Percentiles rank a stretch among this genome's conserved stretches.
Evolutionary conservation across 2,113 vertebrate species (phyloP).

Genomic region (Actenoides hombroni): DNA sequence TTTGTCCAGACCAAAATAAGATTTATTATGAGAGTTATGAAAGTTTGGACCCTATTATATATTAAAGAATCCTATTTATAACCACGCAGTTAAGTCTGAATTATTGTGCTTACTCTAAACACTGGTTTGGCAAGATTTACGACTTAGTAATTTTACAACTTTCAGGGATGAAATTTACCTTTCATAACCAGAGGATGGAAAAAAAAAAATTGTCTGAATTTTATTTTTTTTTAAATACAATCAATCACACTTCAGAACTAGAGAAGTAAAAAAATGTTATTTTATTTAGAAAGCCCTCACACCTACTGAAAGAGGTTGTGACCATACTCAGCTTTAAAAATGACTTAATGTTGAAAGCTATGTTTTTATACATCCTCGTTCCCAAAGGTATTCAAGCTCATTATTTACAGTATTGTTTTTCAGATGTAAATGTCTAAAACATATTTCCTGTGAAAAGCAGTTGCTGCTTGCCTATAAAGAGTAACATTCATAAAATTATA

Average conservation of each 20-base stretch:
- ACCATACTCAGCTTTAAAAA: background rate
- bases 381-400: background rate
- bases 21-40: constrained; percentile 45
- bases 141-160: background rate
- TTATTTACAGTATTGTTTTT: background rate
- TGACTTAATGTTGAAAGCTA: background rate
- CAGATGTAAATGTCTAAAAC: background rate
- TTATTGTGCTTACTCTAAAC: constrained; percentile 33
- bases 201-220: background rate
- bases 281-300: background rate
- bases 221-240: background rate
- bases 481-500: background rate
- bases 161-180: background rate
- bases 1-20: background rate
- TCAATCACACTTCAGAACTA: constrained; percentile 20
- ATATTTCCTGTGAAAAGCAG: background rate
- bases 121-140: constrained; percentile 20
- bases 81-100: background rate
- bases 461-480: background rate
- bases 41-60: background rate
- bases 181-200: background rate
- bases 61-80: constrained; percentile 28
- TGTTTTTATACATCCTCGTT: background rate
- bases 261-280: background rate
- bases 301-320: background rate